Conservation (phyloP, 2,113 vertebrate species). For the Hippocampus abdominalis region DNA sequence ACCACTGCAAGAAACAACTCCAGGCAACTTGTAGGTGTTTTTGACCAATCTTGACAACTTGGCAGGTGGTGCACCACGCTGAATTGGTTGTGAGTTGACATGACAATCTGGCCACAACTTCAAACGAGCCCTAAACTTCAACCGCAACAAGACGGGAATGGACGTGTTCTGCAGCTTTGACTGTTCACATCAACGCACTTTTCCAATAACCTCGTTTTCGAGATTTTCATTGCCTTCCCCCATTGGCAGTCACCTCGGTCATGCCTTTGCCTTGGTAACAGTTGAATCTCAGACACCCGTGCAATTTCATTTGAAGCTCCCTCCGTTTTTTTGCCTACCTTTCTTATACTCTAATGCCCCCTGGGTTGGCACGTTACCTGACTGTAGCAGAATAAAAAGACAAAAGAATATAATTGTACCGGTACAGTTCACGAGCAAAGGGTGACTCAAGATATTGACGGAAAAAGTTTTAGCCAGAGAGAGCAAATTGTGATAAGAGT, state of each 20-base stretch:
- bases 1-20: background rate
- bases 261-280: background rate
- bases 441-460: slow-evolving; percentile 18
- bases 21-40: background rate
- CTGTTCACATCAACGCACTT: background rate
- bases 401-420: slow-evolving; percentile 39
- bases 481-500: slow-evolving; percentile 29
- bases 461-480: slow-evolving; percentile 23
- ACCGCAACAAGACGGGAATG: background rate
- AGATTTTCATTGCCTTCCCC: too few species aligned
- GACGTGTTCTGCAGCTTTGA: background rate
- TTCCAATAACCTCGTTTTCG: background rate
- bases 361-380: slow-evolving; percentile 28
- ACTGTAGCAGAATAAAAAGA: slow-evolving; percentile 28
- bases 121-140: background rate
- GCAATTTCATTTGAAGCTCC: slow-evolving; percentile 8
- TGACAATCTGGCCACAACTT: background rate
- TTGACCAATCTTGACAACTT: background rate
- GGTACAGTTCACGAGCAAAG: slow-evolving; percentile 19
- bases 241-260: background rate
- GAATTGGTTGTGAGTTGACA: background rate
- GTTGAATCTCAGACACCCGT: background rate
- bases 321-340: slow-evolving; percentile 30
- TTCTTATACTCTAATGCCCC: slow-evolving; percentile 23
- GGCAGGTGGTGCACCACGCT: background rate